phyloP scores from a whole-genome alignment of 1,140 invertebrate species.

The Rhagoletis zephyria region DNA sequence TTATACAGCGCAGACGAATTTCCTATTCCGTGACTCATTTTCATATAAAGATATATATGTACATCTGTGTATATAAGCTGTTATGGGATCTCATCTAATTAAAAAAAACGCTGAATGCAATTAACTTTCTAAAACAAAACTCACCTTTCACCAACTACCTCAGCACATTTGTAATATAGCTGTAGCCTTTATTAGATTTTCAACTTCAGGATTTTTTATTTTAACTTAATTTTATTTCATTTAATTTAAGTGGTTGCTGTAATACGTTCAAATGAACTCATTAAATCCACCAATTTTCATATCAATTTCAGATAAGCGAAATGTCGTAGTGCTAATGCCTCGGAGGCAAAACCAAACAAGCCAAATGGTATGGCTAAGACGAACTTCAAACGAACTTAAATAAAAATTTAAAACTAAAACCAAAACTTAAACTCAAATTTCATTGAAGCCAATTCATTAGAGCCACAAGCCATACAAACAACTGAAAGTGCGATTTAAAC shows the following conservation, averaged over 20 bases:
- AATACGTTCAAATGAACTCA: slow-evolving; percentile 55
- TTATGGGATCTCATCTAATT: neutral
- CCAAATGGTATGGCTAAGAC: neutral
- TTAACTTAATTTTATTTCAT: slow-evolving; percentile 21
- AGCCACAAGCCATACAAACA: slow-evolving; percentile 15
- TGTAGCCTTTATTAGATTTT: neutral
- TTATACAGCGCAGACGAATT: neutral
- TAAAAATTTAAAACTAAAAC: slow-evolving; percentile 51
- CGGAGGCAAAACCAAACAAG: neutral
- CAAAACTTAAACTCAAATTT: slow-evolving; percentile 64
- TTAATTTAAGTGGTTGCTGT: slow-evolving; percentile 17
- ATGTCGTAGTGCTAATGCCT: slow-evolving; percentile 13
- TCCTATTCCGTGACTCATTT: too few species aligned
- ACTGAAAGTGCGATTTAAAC: neutral
- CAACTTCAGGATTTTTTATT: neutral
- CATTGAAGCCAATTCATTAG: slow-evolving; percentile 58
- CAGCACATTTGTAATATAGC: neutral
- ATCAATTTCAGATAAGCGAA: slow-evolving; percentile 63
- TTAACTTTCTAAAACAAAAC: neutral
- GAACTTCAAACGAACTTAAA: slow-evolving; percentile 60
- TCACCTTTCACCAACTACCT: neutral
- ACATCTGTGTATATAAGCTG: neutral
- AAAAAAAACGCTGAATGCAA: neutral
- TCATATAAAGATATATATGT: neutral
- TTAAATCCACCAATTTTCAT: slow-evolving; percentile 57